Percentiles rank a stretch among this genome's conserved stretches.
Conservation (phyloP, 2,797 vertebrate species). For the Galagoides demidoff region DNA sequence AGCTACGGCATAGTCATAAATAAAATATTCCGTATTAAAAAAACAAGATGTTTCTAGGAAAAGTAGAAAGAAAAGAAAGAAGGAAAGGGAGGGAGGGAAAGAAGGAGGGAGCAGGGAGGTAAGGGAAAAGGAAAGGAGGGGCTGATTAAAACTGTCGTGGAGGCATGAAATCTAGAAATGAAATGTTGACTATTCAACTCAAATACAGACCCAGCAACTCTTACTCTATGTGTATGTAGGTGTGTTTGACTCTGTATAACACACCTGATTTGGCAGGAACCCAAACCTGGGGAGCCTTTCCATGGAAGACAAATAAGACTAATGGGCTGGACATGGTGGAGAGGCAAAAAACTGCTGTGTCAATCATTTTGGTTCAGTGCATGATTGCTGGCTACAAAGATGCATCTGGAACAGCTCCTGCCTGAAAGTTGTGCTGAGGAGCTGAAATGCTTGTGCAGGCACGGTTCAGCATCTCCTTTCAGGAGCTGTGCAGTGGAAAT, state of each 20-base stretch:
- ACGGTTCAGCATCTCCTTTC: conserved; percentile 30
- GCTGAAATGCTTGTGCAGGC: not conserved
- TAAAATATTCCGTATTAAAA: not conserved
- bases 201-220: not conserved
- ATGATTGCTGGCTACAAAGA: conserved; percentile 42
- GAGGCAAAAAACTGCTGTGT: not conserved
- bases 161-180: not conserved
- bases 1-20: not conserved
- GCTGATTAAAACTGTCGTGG: not conserved
- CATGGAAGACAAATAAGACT: conserved; percentile 58
- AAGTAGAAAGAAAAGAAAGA: not conserved
- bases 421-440: conserved; percentile 19
- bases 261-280: conserved; percentile 52
- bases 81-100: not conserved
- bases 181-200: not conserved
- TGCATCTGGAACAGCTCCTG: conserved; percentile 35
- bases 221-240: not conserved
- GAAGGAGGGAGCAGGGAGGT: not conserved
- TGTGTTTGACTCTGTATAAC: conserved; percentile 44
- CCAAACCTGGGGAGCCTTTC: conserved; percentile 40
- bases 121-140: not conserved
- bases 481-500: conserved; percentile 70
- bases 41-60: conserved; percentile 9
- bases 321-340: conserved; percentile 50
- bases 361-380: conserved; percentile 61